phyloP scores from a whole-genome alignment of 2,888 invertebrate species.

The Craniophora ligustri region DNA sequence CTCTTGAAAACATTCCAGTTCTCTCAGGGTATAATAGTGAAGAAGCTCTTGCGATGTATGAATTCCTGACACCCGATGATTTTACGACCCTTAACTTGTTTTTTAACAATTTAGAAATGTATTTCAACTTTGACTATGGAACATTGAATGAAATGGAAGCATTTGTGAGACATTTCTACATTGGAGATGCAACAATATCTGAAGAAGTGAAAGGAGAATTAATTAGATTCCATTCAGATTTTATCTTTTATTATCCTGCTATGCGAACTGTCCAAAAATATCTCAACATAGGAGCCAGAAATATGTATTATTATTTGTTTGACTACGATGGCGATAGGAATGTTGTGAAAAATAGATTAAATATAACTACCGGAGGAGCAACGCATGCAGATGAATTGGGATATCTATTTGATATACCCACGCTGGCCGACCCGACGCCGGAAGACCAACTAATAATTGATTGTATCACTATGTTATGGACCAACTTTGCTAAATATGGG shows the following conservation, averaged over 20 bases:
- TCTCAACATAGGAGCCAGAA: constrained; percentile 51
- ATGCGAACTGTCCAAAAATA: constrained; percentile 60
- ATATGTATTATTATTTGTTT: constrained; percentile 67
- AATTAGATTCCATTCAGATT: constrained; percentile 63
- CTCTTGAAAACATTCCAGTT: constrained; percentile 50
- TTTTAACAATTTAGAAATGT: constrained; percentile 26
- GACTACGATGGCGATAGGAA: constrained; percentile 66
- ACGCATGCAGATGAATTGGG: constrained; percentile 63
- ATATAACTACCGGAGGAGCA: constrained; percentile 56
- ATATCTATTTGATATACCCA: constrained; percentile 62
- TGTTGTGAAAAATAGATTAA: constrained; percentile 55
- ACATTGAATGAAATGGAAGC: constrained; percentile 49
- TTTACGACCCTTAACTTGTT: constrained; percentile 40
- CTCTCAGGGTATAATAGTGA: constrained; percentile 60
- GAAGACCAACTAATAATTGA: constrained; percentile 62
- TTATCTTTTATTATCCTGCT: constrained; percentile 55
- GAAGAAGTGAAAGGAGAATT: constrained; percentile 52
- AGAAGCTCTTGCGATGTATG: constrained; percentile 46
- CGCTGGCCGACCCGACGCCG: constrained; percentile 43
- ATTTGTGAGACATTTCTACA: constrained; percentile 65
- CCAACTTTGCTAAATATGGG: constrained; percentile 67
- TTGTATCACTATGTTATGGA: constrained; percentile 63
- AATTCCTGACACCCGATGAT: constrained; percentile 28
- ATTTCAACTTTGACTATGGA: constrained; percentile 57
- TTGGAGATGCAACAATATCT: constrained; percentile 56